phyloP scores from a whole-genome alignment of 2,113 vertebrate genomes.

The Brachypteracias leptosomus region DNA sequence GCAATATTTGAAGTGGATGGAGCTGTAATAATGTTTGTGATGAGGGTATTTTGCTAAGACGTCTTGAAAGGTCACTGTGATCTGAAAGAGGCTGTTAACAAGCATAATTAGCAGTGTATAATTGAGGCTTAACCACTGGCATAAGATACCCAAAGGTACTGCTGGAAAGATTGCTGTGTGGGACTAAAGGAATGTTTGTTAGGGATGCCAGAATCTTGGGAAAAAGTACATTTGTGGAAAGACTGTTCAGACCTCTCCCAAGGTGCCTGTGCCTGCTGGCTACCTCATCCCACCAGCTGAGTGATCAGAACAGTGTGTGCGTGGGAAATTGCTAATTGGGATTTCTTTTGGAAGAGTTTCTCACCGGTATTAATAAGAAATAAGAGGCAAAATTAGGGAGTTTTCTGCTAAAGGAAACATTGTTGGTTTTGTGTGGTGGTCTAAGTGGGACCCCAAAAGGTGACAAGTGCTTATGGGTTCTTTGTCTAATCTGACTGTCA shows the following conservation, averaged over 20 bases:
- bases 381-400: not conserved
- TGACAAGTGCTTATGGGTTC: not conserved
- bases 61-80: not conserved
- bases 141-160: not conserved
- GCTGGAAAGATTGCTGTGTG: not conserved
- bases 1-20: not conserved
- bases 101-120: too few species aligned
- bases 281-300: not conserved
- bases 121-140: not conserved
- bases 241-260: not conserved
- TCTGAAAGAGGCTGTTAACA: not conserved
- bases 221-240: not conserved
- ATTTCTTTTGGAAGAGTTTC: not conserved
- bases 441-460: not conserved
- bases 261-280: not conserved
- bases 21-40: not conserved
- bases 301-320: not conserved
- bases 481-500: not conserved
- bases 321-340: not conserved
- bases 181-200: not conserved
- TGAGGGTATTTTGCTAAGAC: not conserved
- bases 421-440: not conserved
- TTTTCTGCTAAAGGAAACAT: not conserved
- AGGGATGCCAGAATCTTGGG: not conserved
- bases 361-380: not conserved